Percentiles rank a stretch among this genome's conserved stretches.
These are phyloP conservation scores for Melanerpes formicivorus DNA, from an alignment of 2,113 vertebrate species.

Conservation along the genomic window DNA sequence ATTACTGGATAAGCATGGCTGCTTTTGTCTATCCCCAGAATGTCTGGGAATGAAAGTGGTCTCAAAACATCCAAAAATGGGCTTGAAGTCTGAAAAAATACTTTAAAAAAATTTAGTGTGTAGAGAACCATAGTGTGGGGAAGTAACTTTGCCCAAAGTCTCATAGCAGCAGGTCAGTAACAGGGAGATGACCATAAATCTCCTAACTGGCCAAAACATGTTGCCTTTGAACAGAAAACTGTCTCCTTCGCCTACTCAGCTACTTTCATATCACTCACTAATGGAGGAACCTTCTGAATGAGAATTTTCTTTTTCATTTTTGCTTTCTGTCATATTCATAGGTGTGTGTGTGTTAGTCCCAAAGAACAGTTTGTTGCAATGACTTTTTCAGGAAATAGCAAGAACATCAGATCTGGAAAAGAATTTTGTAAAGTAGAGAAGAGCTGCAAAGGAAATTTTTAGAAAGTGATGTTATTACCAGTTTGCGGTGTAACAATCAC, in stretches of 20 bases:
- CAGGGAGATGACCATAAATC: neutral
- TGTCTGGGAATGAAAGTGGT: neutral
- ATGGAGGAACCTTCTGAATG: neutral
- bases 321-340: neutral
- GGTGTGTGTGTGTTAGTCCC: neutral
- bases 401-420: constrained; percentile 35
- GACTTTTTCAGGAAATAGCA: neutral
- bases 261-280: neutral
- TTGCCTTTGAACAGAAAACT: neutral
- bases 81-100: neutral
- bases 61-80: neutral
- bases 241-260: neutral
- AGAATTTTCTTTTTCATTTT: neutral
- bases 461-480: constrained; percentile 62
- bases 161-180: constrained; percentile 1
- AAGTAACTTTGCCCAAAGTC: neutral
- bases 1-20: neutral
- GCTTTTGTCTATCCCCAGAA: constrained; percentile 4
- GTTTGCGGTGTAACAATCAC: constrained; percentile 49
- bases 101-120: neutral
- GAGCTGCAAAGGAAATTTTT: constrained; percentile 49
- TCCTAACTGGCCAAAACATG: neutral
- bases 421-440: constrained; percentile 36
- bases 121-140: neutral
- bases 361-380: neutral